Evolutionary conservation across 2,888 invertebrate species (phyloP).

Genomic region (Drosophila dives): DNA sequence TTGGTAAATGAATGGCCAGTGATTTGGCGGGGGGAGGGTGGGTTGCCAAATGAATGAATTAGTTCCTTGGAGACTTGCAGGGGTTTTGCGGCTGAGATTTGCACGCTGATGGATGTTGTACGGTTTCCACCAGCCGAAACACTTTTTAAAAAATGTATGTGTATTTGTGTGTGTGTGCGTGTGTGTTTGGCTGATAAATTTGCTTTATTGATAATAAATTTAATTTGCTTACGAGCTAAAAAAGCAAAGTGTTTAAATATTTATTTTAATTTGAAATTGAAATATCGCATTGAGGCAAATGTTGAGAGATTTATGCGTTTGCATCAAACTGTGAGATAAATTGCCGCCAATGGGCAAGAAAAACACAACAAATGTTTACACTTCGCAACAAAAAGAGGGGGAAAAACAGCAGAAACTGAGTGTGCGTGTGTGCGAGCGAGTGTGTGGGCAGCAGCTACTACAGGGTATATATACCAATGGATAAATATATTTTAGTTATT

Average conservation of each 20-base stretch:
- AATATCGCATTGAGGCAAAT: slow-evolving; percentile 63
- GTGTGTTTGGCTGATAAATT: slow-evolving; percentile 39
- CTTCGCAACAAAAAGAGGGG: not conserved
- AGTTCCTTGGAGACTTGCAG: slow-evolving; percentile 70
- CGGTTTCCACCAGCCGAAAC: not conserved
- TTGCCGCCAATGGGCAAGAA: slow-evolving; percentile 66
- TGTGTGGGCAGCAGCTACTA: slow-evolving; percentile 8
- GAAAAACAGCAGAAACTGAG: not conserved
- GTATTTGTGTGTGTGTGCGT: not conserved
- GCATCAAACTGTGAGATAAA: slow-evolving; percentile 83
- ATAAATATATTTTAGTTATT: slow-evolving; percentile 2
- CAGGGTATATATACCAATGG: slow-evolving; percentile 21
- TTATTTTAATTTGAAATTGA: slow-evolving; percentile 81
- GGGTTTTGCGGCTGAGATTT: slow-evolving; percentile 45
- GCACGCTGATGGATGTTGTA: slow-evolving; percentile 56
- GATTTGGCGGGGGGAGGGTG: slow-evolving; percentile 48
- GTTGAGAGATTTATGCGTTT: slow-evolving; percentile 83
- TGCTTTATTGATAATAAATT: slow-evolving; percentile 67
- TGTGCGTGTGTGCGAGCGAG: not conserved
- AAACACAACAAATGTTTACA: slow-evolving; percentile 61
- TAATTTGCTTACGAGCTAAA: slow-evolving; percentile 49
- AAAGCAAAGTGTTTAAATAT: slow-evolving; percentile 72
- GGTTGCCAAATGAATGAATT: slow-evolving; percentile 73
- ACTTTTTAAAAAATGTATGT: not conserved
- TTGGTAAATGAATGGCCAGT: slow-evolving; percentile 71